Conservation (phyloP, 2,113 vertebrate genomes). For the Tragelaphus strepsiceros region DNA sequence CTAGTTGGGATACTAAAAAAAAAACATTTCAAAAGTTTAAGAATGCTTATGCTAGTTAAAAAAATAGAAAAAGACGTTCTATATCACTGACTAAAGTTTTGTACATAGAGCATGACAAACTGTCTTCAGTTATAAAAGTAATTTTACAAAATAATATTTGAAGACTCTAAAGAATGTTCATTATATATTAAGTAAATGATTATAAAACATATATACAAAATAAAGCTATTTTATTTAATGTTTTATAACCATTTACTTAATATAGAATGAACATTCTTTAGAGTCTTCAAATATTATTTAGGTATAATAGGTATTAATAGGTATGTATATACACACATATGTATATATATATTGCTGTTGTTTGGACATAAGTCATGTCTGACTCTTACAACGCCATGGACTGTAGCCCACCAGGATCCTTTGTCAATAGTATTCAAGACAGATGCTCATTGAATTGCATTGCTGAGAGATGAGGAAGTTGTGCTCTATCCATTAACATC, state of each 20-base stretch:
- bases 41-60: not conserved
- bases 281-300: not conserved
- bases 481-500: not conserved
- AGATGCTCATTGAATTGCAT: rapidly evolving
- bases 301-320: no score
- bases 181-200: not conserved
- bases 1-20: not conserved
- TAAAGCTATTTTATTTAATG: not conserved
- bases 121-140: not conserved
- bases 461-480: not conserved
- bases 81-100: not conserved
- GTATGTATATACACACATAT: not conserved
- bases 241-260: not conserved
- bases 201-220: not conserved
- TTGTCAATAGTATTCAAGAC: not conserved
- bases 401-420: not conserved
- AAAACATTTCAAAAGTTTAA: not conserved
- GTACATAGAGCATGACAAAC: not conserved
- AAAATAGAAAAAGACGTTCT: not conserved
- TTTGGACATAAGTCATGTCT: not conserved
- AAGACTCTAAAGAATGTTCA: not conserved
- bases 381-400: not conserved
- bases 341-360: not conserved
- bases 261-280: not conserved
- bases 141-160: not conserved